These are phyloP conservation scores for Lipophrys pholis DNA, from an alignment of 2,113 vertebrate genomes.

Conservation along the genomic window DNA sequence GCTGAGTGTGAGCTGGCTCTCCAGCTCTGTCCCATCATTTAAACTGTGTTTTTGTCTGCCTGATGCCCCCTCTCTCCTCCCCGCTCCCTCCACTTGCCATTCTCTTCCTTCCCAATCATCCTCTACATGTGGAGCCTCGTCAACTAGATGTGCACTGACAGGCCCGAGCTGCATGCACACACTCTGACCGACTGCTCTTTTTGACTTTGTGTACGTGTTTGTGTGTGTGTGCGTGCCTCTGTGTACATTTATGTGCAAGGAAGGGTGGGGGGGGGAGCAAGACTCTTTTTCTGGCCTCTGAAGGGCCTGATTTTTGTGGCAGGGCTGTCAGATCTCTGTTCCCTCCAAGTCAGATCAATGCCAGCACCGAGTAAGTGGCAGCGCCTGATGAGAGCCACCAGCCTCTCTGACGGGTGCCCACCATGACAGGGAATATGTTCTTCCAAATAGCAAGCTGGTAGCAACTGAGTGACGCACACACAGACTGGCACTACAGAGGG, in stretches of 20 bases:
- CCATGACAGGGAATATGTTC: slow-evolving; percentile 96
- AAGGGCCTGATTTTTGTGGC: slow-evolving; percentile 95
- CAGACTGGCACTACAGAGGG: slow-evolving; percentile 36
- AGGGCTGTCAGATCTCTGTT: slow-evolving; percentile 94
- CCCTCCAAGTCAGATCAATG: slow-evolving; percentile 82
- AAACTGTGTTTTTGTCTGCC: slow-evolving; percentile 54
- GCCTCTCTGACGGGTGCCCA: slow-evolving; percentile 91
- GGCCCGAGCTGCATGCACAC: slow-evolving; percentile 83
- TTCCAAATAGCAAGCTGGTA: slow-evolving; percentile 93
- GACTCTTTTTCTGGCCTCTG: slow-evolving; percentile 83
- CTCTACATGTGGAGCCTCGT: slow-evolving; percentile 43
- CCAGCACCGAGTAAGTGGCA: slow-evolving; percentile 84
- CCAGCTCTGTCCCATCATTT: slow-evolving; percentile 74
- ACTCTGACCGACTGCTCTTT: slow-evolving; percentile 95
- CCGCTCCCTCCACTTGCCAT: slow-evolving; percentile 25
- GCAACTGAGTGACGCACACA: slow-evolving; percentile 85
- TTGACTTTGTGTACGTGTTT: slow-evolving; percentile 82
- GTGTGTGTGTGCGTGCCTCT: slow-evolving; percentile 34
- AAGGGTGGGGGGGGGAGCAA: slow-evolving; percentile 44
- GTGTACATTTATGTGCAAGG: slow-evolving; percentile 31
- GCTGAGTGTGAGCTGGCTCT: slow-evolving; percentile 70
- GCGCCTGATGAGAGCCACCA: slow-evolving; percentile 81
- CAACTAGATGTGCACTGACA: slow-evolving; percentile 70
- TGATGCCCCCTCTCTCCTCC: slow-evolving; percentile 7
- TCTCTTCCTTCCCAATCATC: slow-evolving; percentile 46